Percentiles rank a stretch among this genome's conserved stretches.
Evolutionary conservation across 2,797 vertebrate species (phyloP).

Genomic region (Okamejei kenojei): DNA sequence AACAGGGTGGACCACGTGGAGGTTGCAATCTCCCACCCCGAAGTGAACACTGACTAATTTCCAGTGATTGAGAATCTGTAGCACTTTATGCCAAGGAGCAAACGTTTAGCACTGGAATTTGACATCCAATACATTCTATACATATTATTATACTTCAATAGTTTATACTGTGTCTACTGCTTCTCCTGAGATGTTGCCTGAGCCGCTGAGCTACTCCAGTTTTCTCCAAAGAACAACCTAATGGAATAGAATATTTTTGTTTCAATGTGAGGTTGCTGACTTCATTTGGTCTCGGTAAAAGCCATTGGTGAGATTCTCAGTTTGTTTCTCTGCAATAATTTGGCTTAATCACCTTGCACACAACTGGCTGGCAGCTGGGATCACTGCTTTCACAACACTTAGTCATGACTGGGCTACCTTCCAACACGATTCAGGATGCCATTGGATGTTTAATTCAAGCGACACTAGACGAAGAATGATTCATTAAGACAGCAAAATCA

Average conservation of each 20-base stretch:
- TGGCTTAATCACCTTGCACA: background rate
- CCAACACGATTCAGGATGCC: background rate
- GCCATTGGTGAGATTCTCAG: background rate
- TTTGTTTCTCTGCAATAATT: background rate
- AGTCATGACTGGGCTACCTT: background rate
- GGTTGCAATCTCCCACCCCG: too few species aligned
- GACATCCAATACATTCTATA: background rate
- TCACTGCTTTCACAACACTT: background rate
- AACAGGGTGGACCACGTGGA: too few species aligned
- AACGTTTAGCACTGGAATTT: background rate
- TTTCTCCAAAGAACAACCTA: background rate
- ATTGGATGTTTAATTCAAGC: background rate
- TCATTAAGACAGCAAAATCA: slow-evolving; percentile 8
- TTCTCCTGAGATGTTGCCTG: too few species aligned
- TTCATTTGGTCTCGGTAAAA: background rate
- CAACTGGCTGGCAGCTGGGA: background rate
- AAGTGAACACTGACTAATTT: background rate
- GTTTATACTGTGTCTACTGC: background rate
- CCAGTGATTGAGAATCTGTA: background rate
- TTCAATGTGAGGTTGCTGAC: background rate
- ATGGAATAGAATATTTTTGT: background rate
- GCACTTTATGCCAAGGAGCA: background rate
- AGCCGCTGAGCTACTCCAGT: too few species aligned
- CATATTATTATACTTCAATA: background rate
- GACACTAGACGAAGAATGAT: background rate